A percentile compares a stretch with the other conserved stretches of the same genome.
These are phyloP conservation scores for Drosophila mayaguana DNA, from an alignment of 2,888 invertebrate species.

Conservation along the genomic window DNA sequence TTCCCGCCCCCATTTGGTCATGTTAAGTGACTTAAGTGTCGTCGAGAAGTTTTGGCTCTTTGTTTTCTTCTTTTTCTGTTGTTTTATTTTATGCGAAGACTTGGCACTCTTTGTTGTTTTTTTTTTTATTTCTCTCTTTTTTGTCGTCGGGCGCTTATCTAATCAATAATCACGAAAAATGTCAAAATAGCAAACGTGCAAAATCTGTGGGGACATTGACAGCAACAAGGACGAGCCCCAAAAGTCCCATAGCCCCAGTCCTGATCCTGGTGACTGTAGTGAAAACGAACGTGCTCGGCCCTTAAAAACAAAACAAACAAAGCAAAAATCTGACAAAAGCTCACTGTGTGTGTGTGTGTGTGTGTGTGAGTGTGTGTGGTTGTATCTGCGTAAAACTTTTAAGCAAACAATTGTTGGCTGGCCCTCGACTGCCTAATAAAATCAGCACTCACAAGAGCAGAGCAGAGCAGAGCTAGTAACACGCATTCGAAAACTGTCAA, in stretches of 20 bases:
- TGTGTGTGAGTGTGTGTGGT: constrained; percentile 6
- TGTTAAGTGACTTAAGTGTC: constrained; percentile 76
- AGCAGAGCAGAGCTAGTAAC: constrained; percentile 3
- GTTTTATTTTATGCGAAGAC: constrained; percentile 35
- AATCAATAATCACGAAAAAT: constrained; percentile 76
- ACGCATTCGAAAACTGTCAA: constrained; percentile 42
- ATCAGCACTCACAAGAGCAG: constrained; percentile 45
- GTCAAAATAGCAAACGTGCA: constrained; percentile 78
- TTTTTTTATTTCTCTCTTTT: constrained; percentile 27
- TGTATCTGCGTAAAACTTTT: constrained; percentile 63
- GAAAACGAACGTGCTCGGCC: constrained; percentile 60
- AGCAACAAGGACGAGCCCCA: constrained; percentile 39
- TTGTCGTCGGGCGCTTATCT: constrained; percentile 63
- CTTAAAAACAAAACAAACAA: constrained; percentile 45
- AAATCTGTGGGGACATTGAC: constrained; percentile 71
- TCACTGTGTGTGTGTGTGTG: constrained; percentile 26
- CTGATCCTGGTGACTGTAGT: constrained; percentile 24
- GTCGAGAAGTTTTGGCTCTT: constrained; percentile 41
- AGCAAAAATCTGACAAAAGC: constrained; percentile 49
- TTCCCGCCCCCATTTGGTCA: constrained; percentile 47
- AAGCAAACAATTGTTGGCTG: constrained; percentile 69
- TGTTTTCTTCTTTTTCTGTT: constrained; percentile 6
- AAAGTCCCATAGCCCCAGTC: constrained; percentile 14
- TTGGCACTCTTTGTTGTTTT: constrained; percentile 44
- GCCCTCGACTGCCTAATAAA: constrained; percentile 67